These are phyloP conservation scores for Chalcis sispes DNA, from an alignment of 2,888 invertebrate genomes.

Conservation along the genomic window DNA sequence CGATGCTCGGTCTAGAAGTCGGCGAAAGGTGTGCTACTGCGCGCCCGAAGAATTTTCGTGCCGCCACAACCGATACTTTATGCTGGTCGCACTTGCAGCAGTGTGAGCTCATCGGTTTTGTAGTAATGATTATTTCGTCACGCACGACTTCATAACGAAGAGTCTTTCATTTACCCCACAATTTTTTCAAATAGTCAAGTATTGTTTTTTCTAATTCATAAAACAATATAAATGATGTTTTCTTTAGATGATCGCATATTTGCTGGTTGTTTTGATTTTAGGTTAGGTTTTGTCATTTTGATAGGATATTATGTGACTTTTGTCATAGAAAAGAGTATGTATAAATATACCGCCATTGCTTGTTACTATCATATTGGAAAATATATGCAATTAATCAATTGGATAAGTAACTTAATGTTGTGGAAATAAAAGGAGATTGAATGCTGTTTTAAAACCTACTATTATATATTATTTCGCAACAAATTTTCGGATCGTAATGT, in stretches of 20 bases:
- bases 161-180: background rate
- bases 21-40: constrained; percentile 13
- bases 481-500: too few species aligned
- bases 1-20: background rate
- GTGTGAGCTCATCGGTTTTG: constrained; percentile 57
- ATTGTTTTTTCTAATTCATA: background rate
- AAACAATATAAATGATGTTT: too few species aligned
- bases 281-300: constrained; percentile 33
- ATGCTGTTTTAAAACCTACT: too few species aligned
- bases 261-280: constrained; percentile 20
- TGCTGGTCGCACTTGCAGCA: background rate
- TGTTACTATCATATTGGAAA: too few species aligned
- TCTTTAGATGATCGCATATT: background rate
- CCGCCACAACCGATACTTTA: background rate
- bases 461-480: too few species aligned
- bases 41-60: constrained; percentile 12
- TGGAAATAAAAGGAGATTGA: too few species aligned
- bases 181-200: background rate
- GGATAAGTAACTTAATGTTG: too few species aligned
- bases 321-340: too few species aligned
- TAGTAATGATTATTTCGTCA: constrained; percentile 59
- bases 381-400: too few species aligned
- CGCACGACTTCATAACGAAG: constrained; percentile 9
- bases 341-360: too few species aligned
- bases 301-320: too few species aligned